These are phyloP conservation scores for Pteromalus puparum DNA, from an alignment of 1,140 invertebrate genomes.

Conservation along the genomic window DNA sequence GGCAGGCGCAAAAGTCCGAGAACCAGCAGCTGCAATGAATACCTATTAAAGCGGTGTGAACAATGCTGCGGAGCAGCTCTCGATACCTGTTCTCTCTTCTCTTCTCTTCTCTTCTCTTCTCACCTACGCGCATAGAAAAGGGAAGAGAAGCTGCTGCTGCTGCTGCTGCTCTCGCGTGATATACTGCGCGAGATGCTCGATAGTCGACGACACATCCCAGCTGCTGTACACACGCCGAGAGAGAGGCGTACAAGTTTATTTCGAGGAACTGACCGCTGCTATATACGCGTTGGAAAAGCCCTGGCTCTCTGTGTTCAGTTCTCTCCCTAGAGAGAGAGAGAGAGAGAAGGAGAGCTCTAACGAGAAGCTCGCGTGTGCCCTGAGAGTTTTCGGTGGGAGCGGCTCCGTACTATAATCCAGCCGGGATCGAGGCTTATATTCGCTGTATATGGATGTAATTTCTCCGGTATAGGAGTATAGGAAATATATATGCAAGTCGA, in stretches of 20 bases:
- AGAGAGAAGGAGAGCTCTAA: slow-evolving; percentile 15
- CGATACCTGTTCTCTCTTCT: slow-evolving; percentile 2
- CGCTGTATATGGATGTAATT: too few species aligned
- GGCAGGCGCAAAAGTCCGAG: slow-evolving; percentile 59
- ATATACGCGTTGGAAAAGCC: slow-evolving; percentile 21
- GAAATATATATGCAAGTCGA: not conserved
- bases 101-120: slow-evolving; percentile 14
- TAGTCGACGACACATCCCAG: slow-evolving; percentile 55
- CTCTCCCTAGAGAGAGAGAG: not conserved
- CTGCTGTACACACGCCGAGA: not conserved
- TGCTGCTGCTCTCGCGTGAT: slow-evolving; percentile 60
- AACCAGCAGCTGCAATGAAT: slow-evolving; percentile 60
- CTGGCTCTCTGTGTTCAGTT: too few species aligned
- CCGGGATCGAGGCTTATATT: too few species aligned
- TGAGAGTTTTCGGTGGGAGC: not conserved
- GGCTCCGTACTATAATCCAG: too few species aligned
- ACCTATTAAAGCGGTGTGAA: slow-evolving; percentile 73
- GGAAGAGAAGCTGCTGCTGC: not conserved
- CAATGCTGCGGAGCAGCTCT: slow-evolving; percentile 62
- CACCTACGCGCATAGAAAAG: slow-evolving; percentile 22
- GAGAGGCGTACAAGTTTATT: slow-evolving; percentile 19
- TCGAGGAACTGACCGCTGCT: slow-evolving; percentile 7
- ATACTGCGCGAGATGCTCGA: slow-evolving; percentile 71
- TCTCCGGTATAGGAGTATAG: too few species aligned
- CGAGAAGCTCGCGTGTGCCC: slow-evolving; percentile 39